Conservation (phyloP, 2,888 invertebrate species). For the Cloeon dipterum region DNA sequence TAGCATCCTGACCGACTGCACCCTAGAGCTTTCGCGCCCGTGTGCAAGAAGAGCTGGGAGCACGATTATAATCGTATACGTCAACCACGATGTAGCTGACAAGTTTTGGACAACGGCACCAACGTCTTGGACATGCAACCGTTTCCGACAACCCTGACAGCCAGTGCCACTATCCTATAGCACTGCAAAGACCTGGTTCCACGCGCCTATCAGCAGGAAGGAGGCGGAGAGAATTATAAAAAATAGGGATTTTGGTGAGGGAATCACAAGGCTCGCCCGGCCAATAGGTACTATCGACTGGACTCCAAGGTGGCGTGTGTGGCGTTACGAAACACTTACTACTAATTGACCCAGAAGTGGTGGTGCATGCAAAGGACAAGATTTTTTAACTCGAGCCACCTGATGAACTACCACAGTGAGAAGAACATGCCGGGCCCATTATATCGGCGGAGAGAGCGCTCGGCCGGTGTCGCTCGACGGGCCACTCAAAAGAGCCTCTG, state of each 20-base stretch:
- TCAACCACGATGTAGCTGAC: not conserved
- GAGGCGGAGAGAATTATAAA: constrained; percentile 51
- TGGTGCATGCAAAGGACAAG: constrained; percentile 88
- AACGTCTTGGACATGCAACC: constrained; percentile 89
- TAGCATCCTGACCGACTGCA: constrained; percentile 28
- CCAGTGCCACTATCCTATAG: constrained; percentile 2
- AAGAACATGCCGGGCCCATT: constrained; percentile 86
- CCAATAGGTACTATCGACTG: constrained; percentile 90
- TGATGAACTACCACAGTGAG: constrained; percentile 86
- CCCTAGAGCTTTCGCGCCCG: constrained; percentile 35
- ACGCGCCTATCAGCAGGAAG: constrained; percentile 69
- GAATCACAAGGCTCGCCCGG: constrained; percentile 81
- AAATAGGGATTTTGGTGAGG: constrained; percentile 75
- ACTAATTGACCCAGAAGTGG: constrained; percentile 89
- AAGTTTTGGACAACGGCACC: not conserved
- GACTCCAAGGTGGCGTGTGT: constrained; percentile 77
- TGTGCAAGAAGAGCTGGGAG: not conserved
- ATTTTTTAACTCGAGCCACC: constrained; percentile 89
- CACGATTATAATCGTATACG: constrained; percentile 1
- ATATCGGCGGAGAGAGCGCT: constrained; percentile 92
- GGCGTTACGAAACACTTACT: constrained; percentile 73
- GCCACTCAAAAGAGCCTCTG: too few species aligned
- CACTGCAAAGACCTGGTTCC: constrained; percentile 57
- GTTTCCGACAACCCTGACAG: constrained; percentile 17
- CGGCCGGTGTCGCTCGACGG: constrained; percentile 40